Conservation (phyloP, 1,140 invertebrate genomes). For the Drosophila parvula region DNA sequence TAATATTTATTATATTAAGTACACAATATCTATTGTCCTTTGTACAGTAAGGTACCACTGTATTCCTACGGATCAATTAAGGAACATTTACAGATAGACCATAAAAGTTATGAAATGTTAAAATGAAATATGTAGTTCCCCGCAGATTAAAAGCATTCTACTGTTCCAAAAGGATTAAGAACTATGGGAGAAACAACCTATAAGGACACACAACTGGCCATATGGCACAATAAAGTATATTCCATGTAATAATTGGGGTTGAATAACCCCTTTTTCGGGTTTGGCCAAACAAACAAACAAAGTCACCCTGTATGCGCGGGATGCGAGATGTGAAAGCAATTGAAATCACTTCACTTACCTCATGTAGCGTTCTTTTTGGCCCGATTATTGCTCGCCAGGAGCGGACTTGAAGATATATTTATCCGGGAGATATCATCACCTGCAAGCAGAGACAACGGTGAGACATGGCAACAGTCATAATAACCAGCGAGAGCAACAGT, state of each 20-base stretch:
- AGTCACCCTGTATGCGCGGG: constrained; percentile 35
- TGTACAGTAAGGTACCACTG: no score
- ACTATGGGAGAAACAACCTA: not conserved
- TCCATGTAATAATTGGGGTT: constrained; percentile 18
- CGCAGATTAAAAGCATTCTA: not conserved
- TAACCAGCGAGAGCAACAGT: constrained; percentile 74
- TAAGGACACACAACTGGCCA: constrained; percentile 6
- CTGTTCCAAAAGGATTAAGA: constrained; percentile 18
- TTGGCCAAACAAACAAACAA: constrained; percentile 15
- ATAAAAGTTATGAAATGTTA: not conserved
- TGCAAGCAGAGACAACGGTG: constrained; percentile 49
- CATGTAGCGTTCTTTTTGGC: constrained; percentile 34
- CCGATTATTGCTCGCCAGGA: constrained; percentile 53
- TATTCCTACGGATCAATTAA: not conserved
- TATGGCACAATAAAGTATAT: constrained; percentile 25
- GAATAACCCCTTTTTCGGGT: constrained; percentile 37
- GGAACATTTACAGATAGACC: not conserved
- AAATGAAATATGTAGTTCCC: not conserved
- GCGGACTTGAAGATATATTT: constrained; percentile 44
- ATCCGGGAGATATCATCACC: constrained; percentile 54
- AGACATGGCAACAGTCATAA: constrained; percentile 57
- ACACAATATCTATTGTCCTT: not conserved
- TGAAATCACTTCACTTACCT: constrained; percentile 48
- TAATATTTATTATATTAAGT: not conserved
- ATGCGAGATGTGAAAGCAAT: constrained; percentile 27